These are phyloP conservation scores for Procambarus virginalis DNA, from an alignment of 1,140 invertebrate species.

Conservation along the genomic window DNA sequence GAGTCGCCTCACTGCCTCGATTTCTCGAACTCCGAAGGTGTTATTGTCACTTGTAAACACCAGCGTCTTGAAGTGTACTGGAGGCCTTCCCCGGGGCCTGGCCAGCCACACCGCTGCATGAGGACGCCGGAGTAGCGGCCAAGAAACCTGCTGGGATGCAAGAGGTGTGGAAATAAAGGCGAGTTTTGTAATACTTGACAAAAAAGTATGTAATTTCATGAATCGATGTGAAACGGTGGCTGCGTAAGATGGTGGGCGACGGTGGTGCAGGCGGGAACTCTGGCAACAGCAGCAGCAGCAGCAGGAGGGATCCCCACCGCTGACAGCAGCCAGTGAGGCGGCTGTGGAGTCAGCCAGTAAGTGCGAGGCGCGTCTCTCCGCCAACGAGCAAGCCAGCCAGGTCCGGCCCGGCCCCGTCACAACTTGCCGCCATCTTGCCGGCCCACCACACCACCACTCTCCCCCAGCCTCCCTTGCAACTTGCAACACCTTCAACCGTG, in stretches of 20 bases:
- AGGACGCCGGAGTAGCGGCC: not conserved
- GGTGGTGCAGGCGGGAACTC: constrained; percentile 2
- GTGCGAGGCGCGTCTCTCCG: constrained; percentile 45
- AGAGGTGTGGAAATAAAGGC: not conserved
- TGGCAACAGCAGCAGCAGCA: constrained; percentile 24
- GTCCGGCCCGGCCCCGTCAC: constrained; percentile 34
- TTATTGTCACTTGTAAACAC: constrained; percentile 29
- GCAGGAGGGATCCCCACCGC: constrained; percentile 38
- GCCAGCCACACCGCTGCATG: not conserved
- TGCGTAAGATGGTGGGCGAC: not conserved
- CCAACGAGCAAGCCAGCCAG: constrained; percentile 51
- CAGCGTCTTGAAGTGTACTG: not conserved
- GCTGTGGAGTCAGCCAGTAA: constrained; percentile 59
- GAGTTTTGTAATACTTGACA: not conserved
- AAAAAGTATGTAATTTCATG: constrained; percentile 15
- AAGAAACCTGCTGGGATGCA: not conserved
- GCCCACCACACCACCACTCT: constrained; percentile 41
- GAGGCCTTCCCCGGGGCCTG: not conserved
- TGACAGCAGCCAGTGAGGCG: constrained; percentile 59
- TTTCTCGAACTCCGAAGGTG: constrained; percentile 6
- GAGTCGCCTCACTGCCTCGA: not conserved
- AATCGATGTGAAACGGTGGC: constrained; percentile 43
- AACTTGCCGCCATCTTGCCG: constrained; percentile 48
- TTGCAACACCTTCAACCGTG: constrained; percentile 54
- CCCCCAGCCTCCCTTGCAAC: constrained; percentile 65